Evolutionary conservation across 2,797 vertebrate genomes (phyloP), one percentile per base, ranked within the genome.

Genomic region (Pygocentrus nattereri): DNA sequence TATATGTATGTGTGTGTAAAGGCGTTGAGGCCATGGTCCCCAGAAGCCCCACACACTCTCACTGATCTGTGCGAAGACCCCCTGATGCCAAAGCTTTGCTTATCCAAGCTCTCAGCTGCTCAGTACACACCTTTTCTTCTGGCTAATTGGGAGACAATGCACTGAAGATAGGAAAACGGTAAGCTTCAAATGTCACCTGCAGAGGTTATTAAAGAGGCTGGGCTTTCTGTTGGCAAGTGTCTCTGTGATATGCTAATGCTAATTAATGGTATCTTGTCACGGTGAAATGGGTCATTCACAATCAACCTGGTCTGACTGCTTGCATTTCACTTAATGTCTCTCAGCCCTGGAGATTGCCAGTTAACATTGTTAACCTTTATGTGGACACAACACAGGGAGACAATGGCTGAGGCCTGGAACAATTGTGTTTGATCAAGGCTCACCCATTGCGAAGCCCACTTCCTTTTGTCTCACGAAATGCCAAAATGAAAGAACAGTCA

Each of bases 91-190:
- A 25, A 78, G 44, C 73, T 76, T 62, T 82, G 62, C 21, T 72
- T 61, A 58, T 85, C 79, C 68, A 56, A 11, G 41, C 76, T 74
- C 58, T 15, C 81, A 70, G 21, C 72, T 44, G 23, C 65, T 18
- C 81, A 74, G 21, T 58, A 90, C 87, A 88, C 80, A 88, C 80
- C 76, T 87, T 81, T 86, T 88, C 81, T 84, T 85, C 38, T 41
- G 25, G 76, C 81, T 94, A 92, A 92, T 90, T 92, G 88, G 83
- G 1, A 30, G 87, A 91, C 84, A 92, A 88, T 87, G 84, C 78
- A 84, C 85, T 86, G 85, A 82, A 78, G 81, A 87, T 70, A 12
- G 52, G 65, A 84, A 69, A 81, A 49, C 54, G 70, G 16, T 31
- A 8, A 79, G 87, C 86, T 86, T 87, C 82, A 92, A 90, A 91